These are phyloP conservation scores for Saguinus oedipus DNA, from an alignment of 2,797 vertebrate species.

Conservation along the genomic window DNA sequence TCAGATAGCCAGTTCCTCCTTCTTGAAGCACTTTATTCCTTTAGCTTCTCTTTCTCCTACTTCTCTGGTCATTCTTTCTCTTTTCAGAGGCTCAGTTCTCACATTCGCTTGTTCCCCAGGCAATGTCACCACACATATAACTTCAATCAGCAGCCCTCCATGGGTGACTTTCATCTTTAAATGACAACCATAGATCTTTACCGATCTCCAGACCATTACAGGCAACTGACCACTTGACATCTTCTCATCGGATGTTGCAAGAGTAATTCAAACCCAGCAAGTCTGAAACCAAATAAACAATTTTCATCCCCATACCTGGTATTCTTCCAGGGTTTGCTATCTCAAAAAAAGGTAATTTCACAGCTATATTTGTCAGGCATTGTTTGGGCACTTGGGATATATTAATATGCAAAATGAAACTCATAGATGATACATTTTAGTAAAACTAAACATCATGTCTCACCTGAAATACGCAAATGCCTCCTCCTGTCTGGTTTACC, in stretches of 20 bases:
- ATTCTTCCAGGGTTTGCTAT: neutral
- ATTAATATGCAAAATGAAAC: neutral
- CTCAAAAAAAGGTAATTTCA: neutral
- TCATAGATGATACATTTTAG: neutral
- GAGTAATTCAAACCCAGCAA: neutral
- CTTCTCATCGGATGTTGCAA: neutral
- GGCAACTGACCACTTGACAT: neutral
- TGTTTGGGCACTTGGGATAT: neutral
- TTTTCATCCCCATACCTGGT: neutral
- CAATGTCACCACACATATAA: neutral
- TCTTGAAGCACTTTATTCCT: neutral
- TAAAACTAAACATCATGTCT: neutral
- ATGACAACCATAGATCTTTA: neutral
- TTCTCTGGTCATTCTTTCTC: neutral
- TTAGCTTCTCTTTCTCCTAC: neutral
- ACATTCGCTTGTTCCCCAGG: neutral
- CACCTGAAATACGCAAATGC: neutral
- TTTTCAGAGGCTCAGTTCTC: neutral
- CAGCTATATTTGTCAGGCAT: neutral
- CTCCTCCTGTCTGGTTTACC: neutral
- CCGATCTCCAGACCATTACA: neutral
- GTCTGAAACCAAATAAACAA: neutral
- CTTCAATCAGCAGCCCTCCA: neutral
- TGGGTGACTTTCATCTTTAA: neutral
- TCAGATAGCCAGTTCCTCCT: neutral